A percentile compares a stretch with the other conserved stretches of the same genome.
phyloP scores from a whole-genome alignment of 2,888 invertebrate species.

The Yponomeuta evonymella region DNA sequence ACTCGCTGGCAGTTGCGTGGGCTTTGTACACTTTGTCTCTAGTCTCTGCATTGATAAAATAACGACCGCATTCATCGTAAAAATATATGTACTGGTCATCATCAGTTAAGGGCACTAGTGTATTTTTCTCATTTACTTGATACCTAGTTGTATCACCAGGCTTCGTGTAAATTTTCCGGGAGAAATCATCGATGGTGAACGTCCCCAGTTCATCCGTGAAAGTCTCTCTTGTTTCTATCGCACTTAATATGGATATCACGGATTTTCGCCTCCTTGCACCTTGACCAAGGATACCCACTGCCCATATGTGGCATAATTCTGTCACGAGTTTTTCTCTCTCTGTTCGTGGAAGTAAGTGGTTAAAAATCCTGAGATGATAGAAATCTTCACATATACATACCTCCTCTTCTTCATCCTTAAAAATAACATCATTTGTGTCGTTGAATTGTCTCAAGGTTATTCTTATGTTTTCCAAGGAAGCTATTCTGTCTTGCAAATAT shows the following conservation, averaged over 20 bases:
- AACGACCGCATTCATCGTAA: conserved; percentile 66
- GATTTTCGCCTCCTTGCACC: conserved; percentile 43
- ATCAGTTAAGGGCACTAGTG: conserved; percentile 55
- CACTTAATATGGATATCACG: conserved; percentile 61
- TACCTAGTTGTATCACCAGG: conserved; percentile 45
- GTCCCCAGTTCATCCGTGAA: conserved; percentile 58
- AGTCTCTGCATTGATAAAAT: conserved; percentile 48
- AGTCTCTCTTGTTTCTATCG: conserved; percentile 53
- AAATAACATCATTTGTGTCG: conserved; percentile 28
- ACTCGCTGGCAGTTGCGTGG: conserved; percentile 56
- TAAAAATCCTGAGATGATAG: conserved; percentile 58
- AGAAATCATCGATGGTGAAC: conserved; percentile 53
- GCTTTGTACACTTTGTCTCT: conserved; percentile 61
- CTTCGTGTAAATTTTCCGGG: conserved; percentile 60
- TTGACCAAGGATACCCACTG: conserved; percentile 53
- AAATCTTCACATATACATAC: conserved; percentile 56
- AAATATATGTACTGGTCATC: conserved; percentile 53
- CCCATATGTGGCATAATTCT: conserved; percentile 60
- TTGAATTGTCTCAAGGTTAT: conserved; percentile 42
- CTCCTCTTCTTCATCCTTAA: conserved; percentile 35
- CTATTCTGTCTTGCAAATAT: conserved; percentile 47
- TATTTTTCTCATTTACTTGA: conserved; percentile 55
- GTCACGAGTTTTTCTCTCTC: conserved; percentile 57
- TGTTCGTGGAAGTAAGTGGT: conserved; percentile 48
- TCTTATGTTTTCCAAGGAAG: conserved; percentile 50